Base-by-base conservation (phyloP, 2,113 vertebrate species). In the Bubo bubo region DNA sequence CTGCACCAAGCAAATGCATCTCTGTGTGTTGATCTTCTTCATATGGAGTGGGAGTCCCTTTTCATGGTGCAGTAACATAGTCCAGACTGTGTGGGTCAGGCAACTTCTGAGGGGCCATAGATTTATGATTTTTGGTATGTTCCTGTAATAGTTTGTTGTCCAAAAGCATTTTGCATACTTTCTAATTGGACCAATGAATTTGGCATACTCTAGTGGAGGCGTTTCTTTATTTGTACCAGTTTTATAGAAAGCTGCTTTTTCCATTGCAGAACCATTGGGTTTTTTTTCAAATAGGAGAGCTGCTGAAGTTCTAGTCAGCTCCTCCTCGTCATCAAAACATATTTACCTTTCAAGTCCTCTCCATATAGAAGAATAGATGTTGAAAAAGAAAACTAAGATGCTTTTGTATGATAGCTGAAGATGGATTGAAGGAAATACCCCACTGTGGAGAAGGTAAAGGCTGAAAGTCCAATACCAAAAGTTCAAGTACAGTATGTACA, bases 171-270 rank as follows among this genome's bases (percentile, higher is more conserved):
- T 66, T 52, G 30, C 8, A 5, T 72, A 27, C 30, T 85, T 90
- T 66, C 39, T 73, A 70, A 56, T 28, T 34, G 27, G 59, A 45
- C 10, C 77, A 32, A 49, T 71, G 50, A 66, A 67, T 85, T 85
- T 79, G 32, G 19, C 37, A 17, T 80, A 39, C 14, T 53, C 39
- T 55, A 58, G 19, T 82, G 32, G 37, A 75, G 7, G 6, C 6
- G 27, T 84, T 92, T 71, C 52, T 95, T 62, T 55, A 52, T 71
- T 68, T 86, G 27, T 23, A 60, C 21, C 14, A 60, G 30, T 68
- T 93, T 83, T 86, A 64, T 9, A 72, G 72, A 94, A 80, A 77
- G 12, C 19, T 68, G 13, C 9, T 73, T 89, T 96, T 70, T 64
- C 21, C 32, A 32, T 34, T 39, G 16, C 12, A 75, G 93, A 71